These are phyloP conservation scores for Paedocypris sp. DNA, from an alignment of 2,113 vertebrate species.

Conservation along the genomic window DNA sequence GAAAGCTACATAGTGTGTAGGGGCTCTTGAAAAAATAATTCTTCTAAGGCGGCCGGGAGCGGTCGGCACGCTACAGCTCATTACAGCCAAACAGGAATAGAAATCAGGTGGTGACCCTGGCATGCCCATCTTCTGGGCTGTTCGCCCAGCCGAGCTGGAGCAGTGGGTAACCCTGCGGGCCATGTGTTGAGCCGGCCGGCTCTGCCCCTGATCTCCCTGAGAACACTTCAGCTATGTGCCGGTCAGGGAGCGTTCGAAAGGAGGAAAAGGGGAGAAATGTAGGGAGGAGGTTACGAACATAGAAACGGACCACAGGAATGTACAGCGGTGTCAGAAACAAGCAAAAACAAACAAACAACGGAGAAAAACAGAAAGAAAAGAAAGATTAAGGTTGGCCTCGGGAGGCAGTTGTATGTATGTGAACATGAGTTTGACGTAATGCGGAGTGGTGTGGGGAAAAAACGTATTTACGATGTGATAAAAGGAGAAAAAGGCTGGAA, in stretches of 20 bases:
- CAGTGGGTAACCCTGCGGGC: slow-evolving; percentile 44
- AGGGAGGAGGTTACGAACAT: slow-evolving; percentile 10
- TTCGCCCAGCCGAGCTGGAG: slow-evolving; percentile 48
- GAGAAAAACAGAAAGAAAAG: slow-evolving; percentile 45
- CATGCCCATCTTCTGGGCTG: slow-evolving; percentile 41
- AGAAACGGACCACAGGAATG: slow-evolving; percentile 17
- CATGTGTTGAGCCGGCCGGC: slow-evolving; percentile 22
- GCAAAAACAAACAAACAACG: slow-evolving; percentile 46
- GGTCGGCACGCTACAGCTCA: not conserved
- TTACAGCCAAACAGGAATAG: slow-evolving; percentile 11
- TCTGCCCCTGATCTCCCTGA: slow-evolving; percentile 42
- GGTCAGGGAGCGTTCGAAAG: slow-evolving; percentile 15
- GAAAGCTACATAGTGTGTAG: slow-evolving; percentile 12
- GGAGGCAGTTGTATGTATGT: slow-evolving; percentile 31
- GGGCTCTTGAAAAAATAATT: not conserved
- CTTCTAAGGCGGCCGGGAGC: slow-evolving; percentile 25
- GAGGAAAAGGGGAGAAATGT: slow-evolving; percentile 6
- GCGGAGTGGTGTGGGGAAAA: slow-evolving; percentile 15
- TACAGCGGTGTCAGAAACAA: slow-evolving; percentile 30
- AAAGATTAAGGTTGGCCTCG: slow-evolving; percentile 39
- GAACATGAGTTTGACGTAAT: slow-evolving; percentile 30
- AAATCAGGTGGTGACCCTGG: slow-evolving; percentile 36
- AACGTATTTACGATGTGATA: slow-evolving; percentile 16
- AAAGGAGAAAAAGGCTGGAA: slow-evolving; percentile 24
- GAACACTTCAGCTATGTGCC: slow-evolving; percentile 25